phyloP scores from a whole-genome alignment of 2,888 invertebrate genomes.

The Argynnis bischoffii region DNA sequence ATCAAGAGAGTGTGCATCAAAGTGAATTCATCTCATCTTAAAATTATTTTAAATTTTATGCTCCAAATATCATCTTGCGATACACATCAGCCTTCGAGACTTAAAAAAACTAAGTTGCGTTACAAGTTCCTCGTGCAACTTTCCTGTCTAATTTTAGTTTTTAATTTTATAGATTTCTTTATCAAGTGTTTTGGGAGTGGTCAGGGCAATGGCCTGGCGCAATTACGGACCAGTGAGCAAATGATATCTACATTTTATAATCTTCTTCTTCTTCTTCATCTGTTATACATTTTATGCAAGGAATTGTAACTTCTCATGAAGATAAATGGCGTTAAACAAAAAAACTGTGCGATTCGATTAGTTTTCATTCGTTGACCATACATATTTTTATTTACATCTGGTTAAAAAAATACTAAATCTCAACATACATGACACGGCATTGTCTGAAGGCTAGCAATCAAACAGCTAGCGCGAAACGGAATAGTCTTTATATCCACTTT shows the following conservation, averaged over 20 bases:
- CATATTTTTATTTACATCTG: too few relatives aligned
- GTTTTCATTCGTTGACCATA: too few relatives aligned
- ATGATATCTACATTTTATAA: conserved; percentile 3
- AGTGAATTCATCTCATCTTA: neutral
- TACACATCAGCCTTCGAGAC: conserved; percentile 12
- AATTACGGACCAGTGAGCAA: conserved; percentile 1
- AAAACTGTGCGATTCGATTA: too few relatives aligned
- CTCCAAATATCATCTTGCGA: conserved; percentile 14
- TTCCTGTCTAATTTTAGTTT: conserved; percentile 18
- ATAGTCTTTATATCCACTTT: too few relatives aligned
- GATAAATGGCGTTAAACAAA: too few relatives aligned
- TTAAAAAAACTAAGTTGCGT: conserved; percentile 17
- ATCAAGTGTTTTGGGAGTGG: conserved; percentile 10
- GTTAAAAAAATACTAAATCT: too few relatives aligned
- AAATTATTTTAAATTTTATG: conserved; percentile 9
- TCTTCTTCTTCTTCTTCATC: too few relatives aligned
- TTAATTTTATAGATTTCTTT: conserved; percentile 14
- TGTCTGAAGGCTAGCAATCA: too few relatives aligned
- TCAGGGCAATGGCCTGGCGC: conserved; percentile 8
- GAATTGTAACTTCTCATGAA: neutral
- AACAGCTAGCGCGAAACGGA: too few relatives aligned
- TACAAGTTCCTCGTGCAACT: conserved; percentile 13
- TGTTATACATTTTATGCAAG: neutral
- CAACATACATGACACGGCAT: too few relatives aligned
- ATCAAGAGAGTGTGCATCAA: neutral